These are phyloP conservation scores for Hyles euphorbiae DNA, from an alignment of 1,140 invertebrate species.

Conservation along the genomic window DNA sequence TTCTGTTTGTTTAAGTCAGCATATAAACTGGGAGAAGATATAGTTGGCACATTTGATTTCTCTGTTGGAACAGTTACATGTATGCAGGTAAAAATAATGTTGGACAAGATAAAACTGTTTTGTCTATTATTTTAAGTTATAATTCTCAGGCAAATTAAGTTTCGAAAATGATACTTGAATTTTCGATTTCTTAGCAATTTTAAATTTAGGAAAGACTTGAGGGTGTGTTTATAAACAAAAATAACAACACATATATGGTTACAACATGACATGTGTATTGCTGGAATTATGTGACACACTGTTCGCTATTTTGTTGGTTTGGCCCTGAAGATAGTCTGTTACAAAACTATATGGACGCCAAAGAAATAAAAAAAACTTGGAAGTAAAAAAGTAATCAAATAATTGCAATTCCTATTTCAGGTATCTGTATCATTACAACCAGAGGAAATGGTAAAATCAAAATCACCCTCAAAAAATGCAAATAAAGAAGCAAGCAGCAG, in stretches of 20 bases:
- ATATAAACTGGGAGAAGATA: conserved; percentile 97
- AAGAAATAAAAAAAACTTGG: too few species aligned
- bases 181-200: too few species aligned
- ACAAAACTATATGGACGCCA: too few species aligned
- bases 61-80: conserved; percentile 93
- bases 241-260: too few species aligned
- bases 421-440: conserved; percentile 90
- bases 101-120: background rate
- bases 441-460: conserved; percentile 84
- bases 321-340: too few species aligned
- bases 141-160: background rate
- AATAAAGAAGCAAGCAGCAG: conserved; percentile 60
- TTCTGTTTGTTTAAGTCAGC: conserved; percentile 96
- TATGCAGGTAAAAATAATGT: conserved; percentile 82
- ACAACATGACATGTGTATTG: too few species aligned
- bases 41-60: conserved; percentile 97
- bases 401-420: too few species aligned
- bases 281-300: too few species aligned
- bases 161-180: background rate
- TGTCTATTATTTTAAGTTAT: background rate
- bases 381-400: too few species aligned
- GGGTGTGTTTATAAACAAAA: too few species aligned
- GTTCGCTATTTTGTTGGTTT: too few species aligned
- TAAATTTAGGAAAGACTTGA: too few species aligned
- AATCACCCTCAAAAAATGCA: conserved; percentile 57